These are phyloP conservation scores for Passer domesticus DNA, from an alignment of 2,113 vertebrate genomes.

Conservation along the genomic window DNA sequence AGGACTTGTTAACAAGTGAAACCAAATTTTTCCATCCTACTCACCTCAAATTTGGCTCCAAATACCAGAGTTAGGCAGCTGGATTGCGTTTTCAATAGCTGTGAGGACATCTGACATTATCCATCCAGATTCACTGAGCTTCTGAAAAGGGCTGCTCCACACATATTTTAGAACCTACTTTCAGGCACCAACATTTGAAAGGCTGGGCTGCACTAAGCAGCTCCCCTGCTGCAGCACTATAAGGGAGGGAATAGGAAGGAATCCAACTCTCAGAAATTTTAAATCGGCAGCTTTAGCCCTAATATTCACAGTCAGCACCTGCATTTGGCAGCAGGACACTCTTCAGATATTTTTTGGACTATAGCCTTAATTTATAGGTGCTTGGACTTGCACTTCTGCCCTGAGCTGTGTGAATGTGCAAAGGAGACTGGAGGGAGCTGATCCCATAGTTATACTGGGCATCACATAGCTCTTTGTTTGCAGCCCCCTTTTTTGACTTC, in stretches of 20 bases:
- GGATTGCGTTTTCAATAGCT: not conserved
- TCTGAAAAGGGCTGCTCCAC: not conserved
- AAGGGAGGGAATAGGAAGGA: not conserved
- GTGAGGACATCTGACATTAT: not conserved
- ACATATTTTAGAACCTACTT: not conserved
- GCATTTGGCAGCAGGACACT: not conserved
- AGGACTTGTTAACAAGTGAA: slow-evolving; percentile 34
- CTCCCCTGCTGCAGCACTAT: not conserved
- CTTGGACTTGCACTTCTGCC: not conserved
- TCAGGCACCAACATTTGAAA: not conserved
- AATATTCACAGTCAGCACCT: not conserved
- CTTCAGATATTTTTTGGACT: not conserved
- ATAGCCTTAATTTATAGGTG: not conserved
- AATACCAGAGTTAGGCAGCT: not conserved
- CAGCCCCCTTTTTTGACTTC: not conserved
- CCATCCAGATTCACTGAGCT: not conserved
- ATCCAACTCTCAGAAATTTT: not conserved
- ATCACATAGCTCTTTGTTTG: not conserved
- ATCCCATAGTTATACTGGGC: not conserved
- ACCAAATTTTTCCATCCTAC: not conserved
- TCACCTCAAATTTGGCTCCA: slow-evolving; percentile 15
- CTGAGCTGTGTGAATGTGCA: not conserved
- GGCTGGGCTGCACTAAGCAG: not conserved
- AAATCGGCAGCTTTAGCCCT: not conserved
- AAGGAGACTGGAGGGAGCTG: not conserved